These are phyloP conservation scores for Seira ritae DNA, from an alignment of 2,888 invertebrate genomes.

Conservation along the genomic window DNA sequence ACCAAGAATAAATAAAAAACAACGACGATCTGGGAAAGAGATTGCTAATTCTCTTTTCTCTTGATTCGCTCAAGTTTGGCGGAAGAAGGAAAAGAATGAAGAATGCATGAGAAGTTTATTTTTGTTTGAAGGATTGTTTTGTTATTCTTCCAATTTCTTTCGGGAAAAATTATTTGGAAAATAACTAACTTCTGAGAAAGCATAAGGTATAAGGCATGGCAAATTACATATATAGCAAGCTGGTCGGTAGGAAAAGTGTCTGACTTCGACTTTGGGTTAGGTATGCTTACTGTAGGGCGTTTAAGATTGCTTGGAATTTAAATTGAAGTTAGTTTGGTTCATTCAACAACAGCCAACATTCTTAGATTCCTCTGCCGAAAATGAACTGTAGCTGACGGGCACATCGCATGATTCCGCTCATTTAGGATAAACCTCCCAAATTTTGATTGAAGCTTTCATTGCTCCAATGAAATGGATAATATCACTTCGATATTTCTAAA, in stretches of 20 bases:
- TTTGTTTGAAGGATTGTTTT: slow-evolving; percentile 5
- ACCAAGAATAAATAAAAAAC: slow-evolving; percentile 11
- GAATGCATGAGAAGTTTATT: neutral
- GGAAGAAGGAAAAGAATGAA: neutral
- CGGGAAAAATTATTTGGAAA: neutral
- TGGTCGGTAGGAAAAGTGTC: too few species aligned
- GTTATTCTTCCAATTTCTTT: slow-evolving; percentile 17
- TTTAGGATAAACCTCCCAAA: slow-evolving; percentile 25
- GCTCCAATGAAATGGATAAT: neutral
- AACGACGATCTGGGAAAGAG: too few species aligned
- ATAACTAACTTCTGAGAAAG: too few species aligned
- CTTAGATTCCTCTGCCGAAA: neutral
- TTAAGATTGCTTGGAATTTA: too few species aligned
- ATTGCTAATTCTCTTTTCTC: slow-evolving; percentile 15
- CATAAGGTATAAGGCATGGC: neutral
- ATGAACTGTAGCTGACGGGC: slow-evolving; percentile 4
- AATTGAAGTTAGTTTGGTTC: too few species aligned
- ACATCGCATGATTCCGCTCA: slow-evolving; percentile 46
- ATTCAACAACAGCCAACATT: neutral
- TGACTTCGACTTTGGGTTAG: too few species aligned
- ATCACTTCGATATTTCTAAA: neutral
- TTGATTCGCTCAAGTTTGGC: neutral
- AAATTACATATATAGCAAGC: too few species aligned
- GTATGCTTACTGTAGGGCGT: too few species aligned
- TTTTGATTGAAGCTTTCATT: slow-evolving; percentile 46